Base-by-base conservation (phyloP, 2,113 vertebrate genomes). In the Coptodon rendalli region DNA sequence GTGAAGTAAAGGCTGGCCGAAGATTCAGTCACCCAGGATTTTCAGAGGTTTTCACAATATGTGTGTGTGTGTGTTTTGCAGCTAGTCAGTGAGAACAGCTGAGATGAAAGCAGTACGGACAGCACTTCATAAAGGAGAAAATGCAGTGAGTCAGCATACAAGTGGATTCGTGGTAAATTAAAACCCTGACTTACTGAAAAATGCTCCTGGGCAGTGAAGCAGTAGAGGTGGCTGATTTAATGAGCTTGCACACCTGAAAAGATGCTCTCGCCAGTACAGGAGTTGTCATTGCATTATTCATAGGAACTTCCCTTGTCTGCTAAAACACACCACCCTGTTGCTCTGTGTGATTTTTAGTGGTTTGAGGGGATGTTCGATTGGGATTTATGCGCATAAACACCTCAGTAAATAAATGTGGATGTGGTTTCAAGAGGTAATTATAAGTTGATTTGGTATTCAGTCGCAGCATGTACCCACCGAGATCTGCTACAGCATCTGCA, bases 401-500 rank as follows among this genome's bases (percentile, higher is more conserved):
- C 85, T 83, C 52, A 45, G 86, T 87, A 87, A 90, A 92, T 91
- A 82, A 79, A 88, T 16, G 24, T 89, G 81, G 83, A 90, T 91
- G 90, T 90, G 82, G 86, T 92, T 93, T 86, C 34, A 45, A 79
- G 90, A 71, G n/a, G 86, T 85, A 88, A 92, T 92, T 86, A 79
- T 22, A 66, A 85, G n/a, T 78, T 89, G 85, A 91, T 90, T 89
- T 85, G 91, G 87, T 88, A 38, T 86, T 87, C 53, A 53, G 76
- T 91, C 84, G 13, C 88, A 76, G 71, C 63, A 19, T 84, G 80
- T 88, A 82, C 89, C 89, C 40, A 31, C 22, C 22, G 38, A 91
- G 84, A 85, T 85, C 59, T 87, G 86, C 86, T 83, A 2, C 71
- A 82, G 86, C 93, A 92, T 93, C 90, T 94, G 94, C 76, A 91